These are phyloP conservation scores for Callocephalon fimbriatum DNA, from an alignment of 2,113 vertebrate species.

Conservation along the genomic window DNA sequence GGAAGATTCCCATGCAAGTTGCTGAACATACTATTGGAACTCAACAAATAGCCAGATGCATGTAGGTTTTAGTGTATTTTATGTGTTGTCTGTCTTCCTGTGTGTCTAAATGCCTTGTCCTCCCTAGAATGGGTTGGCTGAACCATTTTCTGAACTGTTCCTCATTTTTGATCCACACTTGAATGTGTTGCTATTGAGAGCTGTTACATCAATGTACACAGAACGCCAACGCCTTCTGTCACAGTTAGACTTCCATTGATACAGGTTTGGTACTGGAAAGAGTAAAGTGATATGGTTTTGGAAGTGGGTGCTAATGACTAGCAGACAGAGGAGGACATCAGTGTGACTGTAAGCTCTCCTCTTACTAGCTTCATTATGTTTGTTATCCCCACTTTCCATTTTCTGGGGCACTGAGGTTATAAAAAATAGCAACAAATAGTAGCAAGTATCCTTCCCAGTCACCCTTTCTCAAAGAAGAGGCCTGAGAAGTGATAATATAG, in stretches of 20 bases:
- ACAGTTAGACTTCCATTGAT: not conserved
- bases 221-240: accelerated
- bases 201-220: not conserved
- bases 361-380: not conserved
- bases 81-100: not conserved
- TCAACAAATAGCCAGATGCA: not conserved
- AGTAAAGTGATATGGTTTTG: not conserved
- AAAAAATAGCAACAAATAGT: not conserved
- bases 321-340: not conserved
- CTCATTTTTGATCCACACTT: not conserved
- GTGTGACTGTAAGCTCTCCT: not conserved
- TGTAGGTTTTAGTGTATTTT: not conserved
- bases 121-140: not conserved
- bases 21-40: not conserved
- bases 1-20: not conserved
- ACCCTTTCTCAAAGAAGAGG: not conserved
- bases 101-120: not conserved
- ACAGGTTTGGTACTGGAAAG: not conserved
- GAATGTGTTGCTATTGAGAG: not conserved
- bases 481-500: not conserved
- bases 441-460: not conserved
- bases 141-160: not conserved
- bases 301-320: not conserved
- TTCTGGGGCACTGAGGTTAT: not conserved
- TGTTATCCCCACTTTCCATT: not conserved